Evolutionary conservation across 2,888 invertebrate species (phyloP), one percentile per base, ranked within the genome.

Genomic region (Ormyrus thymus): DNA sequence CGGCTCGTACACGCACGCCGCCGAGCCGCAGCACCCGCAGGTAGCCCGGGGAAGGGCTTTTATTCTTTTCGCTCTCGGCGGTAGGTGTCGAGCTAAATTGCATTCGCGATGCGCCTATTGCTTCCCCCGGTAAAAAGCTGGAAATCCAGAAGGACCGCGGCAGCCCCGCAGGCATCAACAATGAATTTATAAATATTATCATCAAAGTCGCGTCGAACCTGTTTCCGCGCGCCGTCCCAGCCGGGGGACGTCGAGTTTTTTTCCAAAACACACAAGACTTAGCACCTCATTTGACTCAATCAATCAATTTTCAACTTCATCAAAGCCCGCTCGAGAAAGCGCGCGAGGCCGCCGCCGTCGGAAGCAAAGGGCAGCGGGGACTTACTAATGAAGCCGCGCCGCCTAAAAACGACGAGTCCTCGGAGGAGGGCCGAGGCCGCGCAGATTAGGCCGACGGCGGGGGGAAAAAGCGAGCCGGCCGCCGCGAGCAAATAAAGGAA

Each of bases 1-100:
- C 84, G 83, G 85, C 83, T 85, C 81, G 82, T 82, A 81, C 81
- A 82, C 81, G 82, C 76, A 80, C 53, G 79, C 77, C 76, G 81
- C 70, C 80, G 3, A 75, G 79, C 79, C 80, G 82, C 81, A 15
- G 29, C n/a, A n/a, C 7, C 45, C 15, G 58, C 55, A 68, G 46
- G 68, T 68, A 73, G 71, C 53, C 4, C 8, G 0, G 11, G 53
- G 8, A 29, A 55, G 64, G 11, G 48, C 1, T 58, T 78, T 78
- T 78, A 73, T 73, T 78, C 55, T 69, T 78, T 68, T 69, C 73
- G 73, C 29, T 8, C 46, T 9, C 9, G n/a, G 29, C n/a, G 65
- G 65, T 64, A 73, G 73, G 73, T 73, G 73, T 50, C 29, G 50
- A 56, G 64, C 6, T 51, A 15, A 61, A 43, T 9, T 55, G 1